Conservation (phyloP, 2,797 vertebrate genomes). For the Myiotriccus ornatus region DNA sequence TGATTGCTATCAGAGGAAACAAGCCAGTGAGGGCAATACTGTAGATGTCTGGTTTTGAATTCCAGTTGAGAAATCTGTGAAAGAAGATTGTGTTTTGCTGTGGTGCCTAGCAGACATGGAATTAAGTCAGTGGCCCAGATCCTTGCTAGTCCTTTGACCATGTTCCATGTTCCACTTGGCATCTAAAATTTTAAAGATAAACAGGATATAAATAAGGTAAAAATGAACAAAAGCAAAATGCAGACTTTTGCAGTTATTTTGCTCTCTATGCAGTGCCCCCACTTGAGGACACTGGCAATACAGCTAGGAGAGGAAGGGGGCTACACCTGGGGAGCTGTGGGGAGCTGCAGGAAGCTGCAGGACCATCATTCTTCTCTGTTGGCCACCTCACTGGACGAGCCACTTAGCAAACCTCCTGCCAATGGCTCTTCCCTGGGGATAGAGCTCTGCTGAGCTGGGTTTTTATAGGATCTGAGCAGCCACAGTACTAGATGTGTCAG, state of each 20-base stretch:
- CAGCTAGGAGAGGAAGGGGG: neutral
- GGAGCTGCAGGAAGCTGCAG: neutral
- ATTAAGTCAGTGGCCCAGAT: neutral
- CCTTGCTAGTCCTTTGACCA: neutral
- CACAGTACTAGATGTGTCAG: neutral
- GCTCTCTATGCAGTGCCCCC: accelerated
- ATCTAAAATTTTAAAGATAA: neutral
- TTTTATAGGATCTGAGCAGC: neutral
- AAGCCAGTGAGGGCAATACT: neutral
- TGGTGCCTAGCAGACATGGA: neutral
- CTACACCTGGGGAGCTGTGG: neutral
- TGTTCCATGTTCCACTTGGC: neutral
- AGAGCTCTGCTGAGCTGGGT: neutral
- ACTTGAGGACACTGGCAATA: accelerated
- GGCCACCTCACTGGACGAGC: neutral
- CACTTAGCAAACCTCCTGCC: neutral
- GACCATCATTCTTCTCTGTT: neutral
- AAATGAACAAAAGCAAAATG: neutral
- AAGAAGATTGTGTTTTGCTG: neutral
- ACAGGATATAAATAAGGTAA: neutral
- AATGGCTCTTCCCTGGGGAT: neutral
- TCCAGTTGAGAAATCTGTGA: neutral
- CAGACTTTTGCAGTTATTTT: neutral
- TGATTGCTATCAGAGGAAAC: neutral
- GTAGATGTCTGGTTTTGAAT: neutral